phyloP scores from a whole-genome alignment of 1,140 invertebrate genomes.

The Lepidostoma basale region DNA sequence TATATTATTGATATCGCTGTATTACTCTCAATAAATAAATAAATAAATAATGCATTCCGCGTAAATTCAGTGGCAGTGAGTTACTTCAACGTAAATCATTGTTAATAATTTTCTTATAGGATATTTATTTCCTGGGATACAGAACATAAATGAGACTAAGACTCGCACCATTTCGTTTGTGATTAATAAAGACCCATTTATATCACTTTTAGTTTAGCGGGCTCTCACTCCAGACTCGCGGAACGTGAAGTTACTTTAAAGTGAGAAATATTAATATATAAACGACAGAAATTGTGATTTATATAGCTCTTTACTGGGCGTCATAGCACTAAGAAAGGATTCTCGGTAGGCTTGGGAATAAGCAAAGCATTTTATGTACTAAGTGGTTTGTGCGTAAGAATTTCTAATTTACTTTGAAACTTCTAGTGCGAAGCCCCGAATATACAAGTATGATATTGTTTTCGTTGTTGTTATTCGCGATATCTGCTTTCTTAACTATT shows the following conservation, averaged over 20 bases:
- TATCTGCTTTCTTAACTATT: too few species aligned
- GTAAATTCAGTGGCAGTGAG: too few species aligned
- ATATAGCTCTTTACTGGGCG: constrained; percentile 27
- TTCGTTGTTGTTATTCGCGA: not conserved
- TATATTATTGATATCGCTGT: too few species aligned
- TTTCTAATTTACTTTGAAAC: constrained; percentile 2
- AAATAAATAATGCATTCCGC: too few species aligned
- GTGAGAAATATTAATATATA: constrained; percentile 42
- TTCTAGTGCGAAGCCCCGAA: not conserved
- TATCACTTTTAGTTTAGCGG: constrained; percentile 35
- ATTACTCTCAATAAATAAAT: too few species aligned
- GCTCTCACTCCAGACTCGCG: not conserved
- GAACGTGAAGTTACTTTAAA: constrained; percentile 23
- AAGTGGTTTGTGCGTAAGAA: not conserved
- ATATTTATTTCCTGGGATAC: too few species aligned
- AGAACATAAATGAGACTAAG: too few species aligned
- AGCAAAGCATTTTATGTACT: constrained; percentile 1
- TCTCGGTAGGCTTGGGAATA: not conserved
- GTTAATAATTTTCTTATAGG: too few species aligned
- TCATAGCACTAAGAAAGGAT: constrained; percentile 11
- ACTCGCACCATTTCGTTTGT: constrained; percentile 5
- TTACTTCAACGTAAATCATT: too few species aligned
- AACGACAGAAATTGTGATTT: constrained; percentile 40
- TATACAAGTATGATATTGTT: not conserved
- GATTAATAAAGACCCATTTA: constrained; percentile 41